A percentile compares a stretch with the other conserved stretches of the same genome.
These are phyloP conservation scores for Platorchestia sp. DNA, from an alignment of 1,140 invertebrate species.

Conservation along the genomic window DNA sequence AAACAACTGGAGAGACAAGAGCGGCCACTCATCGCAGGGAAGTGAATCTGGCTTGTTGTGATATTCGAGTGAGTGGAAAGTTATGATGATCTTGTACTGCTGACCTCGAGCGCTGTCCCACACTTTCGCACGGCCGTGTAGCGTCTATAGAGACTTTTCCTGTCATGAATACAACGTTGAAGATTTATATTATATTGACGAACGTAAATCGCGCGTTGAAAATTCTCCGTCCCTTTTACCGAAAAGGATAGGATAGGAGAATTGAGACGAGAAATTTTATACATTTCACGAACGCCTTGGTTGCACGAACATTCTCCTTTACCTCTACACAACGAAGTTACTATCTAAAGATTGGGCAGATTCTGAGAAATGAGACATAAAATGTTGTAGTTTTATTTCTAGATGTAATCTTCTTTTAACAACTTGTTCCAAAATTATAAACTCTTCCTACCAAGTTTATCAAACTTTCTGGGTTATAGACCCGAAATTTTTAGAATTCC, in stretches of 20 bases:
- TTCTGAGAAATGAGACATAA: too few species aligned
- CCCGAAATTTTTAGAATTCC: too few species aligned
- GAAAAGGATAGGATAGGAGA: not conserved
- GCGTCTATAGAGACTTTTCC: not conserved
- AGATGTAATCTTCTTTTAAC: too few species aligned
- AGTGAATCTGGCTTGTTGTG: conserved; percentile 47
- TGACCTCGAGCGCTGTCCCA: not conserved
- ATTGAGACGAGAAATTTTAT: not conserved
- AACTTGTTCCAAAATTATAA: too few species aligned
- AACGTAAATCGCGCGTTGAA: not conserved
- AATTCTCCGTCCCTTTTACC: not conserved
- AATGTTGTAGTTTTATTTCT: too few species aligned
- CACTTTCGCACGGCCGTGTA: not conserved
- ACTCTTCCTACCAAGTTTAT: too few species aligned
- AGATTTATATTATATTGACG: not conserved
- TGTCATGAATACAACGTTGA: not conserved
- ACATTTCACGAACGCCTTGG: too few species aligned
- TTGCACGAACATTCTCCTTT: not conserved
- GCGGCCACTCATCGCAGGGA: not conserved
- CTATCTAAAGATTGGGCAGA: not conserved
- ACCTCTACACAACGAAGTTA: not conserved
- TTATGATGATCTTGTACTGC: not conserved
- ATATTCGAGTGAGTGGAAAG: conserved; percentile 33
- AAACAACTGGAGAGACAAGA: conserved; percentile 51
- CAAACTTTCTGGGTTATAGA: too few species aligned